Conservation (phyloP, 2,797 vertebrate species). For the Pteronotus mesoamericanus region DNA sequence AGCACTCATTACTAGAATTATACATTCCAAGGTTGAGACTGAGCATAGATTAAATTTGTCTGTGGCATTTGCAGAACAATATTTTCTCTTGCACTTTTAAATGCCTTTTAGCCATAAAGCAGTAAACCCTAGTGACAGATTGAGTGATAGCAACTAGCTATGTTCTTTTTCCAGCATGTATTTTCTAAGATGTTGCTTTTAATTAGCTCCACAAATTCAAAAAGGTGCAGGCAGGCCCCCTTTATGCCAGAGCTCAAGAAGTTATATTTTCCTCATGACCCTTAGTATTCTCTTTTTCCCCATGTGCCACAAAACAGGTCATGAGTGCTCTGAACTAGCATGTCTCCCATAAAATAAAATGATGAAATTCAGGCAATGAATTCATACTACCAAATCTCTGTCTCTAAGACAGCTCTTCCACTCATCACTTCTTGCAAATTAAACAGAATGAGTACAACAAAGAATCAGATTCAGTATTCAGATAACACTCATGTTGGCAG, state of each 20-base stretch:
- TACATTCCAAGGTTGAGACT: slow-evolving; percentile 53
- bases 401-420: background rate
- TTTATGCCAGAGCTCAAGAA: slow-evolving; percentile 73
- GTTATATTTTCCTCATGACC: slow-evolving; percentile 62
- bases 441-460: background rate
- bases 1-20: slow-evolving; percentile 74
- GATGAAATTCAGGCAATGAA: background rate
- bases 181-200: slow-evolving; percentile 79
- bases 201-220: slow-evolving; percentile 80
- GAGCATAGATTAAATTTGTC: slow-evolving; percentile 62
- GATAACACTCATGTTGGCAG: background rate
- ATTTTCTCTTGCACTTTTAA: slow-evolving; percentile 72
- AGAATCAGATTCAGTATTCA: background rate
- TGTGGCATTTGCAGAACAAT: slow-evolving; percentile 71
- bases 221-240: slow-evolving; percentile 72
- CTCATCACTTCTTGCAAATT: background rate
- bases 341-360: background rate
- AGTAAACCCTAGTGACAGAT: slow-evolving; percentile 81
- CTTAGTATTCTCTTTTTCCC: slow-evolving; percentile 68
- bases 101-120: slow-evolving; percentile 79
- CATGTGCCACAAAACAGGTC: slow-evolving; percentile 51
- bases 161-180: slow-evolving; percentile 74
- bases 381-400: background rate
- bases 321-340: slow-evolving; percentile 46
- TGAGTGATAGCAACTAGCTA: slow-evolving; percentile 77